Evolutionary conservation across 2,888 invertebrate species (phyloP).

Genomic region (Sinopyrophorus schimmeli): DNA sequence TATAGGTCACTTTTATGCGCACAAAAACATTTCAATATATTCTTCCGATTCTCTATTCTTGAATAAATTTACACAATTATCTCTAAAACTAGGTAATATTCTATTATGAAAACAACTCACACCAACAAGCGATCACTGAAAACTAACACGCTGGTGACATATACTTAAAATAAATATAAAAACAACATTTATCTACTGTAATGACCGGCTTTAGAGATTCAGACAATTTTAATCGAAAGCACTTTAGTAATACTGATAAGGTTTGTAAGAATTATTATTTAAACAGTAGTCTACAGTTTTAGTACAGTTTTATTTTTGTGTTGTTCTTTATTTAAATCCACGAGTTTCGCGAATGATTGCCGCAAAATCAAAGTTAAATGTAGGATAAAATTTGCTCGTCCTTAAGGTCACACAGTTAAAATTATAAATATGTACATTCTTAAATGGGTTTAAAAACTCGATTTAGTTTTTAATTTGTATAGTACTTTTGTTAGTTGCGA

Average conservation of each 20-base stretch:
- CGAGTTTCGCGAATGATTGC: constrained; percentile 3
- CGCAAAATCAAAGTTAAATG: background rate
- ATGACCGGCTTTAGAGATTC: constrained; percentile 1
- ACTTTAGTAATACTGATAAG: constrained; percentile 1
- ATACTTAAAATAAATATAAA: constrained; percentile 10
- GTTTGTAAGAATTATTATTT: background rate
- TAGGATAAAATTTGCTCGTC: constrained; percentile 2
- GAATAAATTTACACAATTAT: background rate
- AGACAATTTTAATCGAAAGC: constrained; percentile 6
- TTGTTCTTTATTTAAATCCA: background rate
- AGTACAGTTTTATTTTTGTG: background rate
- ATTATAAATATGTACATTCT: no score
- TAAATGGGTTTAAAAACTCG: no score
- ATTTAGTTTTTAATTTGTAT: no score
- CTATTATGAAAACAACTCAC: background rate
- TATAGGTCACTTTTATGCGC: background rate
- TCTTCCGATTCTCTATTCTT: background rate
- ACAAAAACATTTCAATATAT: constrained; percentile 1
- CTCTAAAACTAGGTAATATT: background rate
- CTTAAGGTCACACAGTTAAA: no score
- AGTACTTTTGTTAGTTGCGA: no score
- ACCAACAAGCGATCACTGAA: background rate
- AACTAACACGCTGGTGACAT: constrained; percentile 2
- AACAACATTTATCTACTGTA: constrained; percentile 5
- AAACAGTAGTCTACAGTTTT: background rate